These are phyloP conservation scores for Deilephila elpenor DNA, from an alignment of 2,888 invertebrate genomes.

Conservation along the genomic window DNA sequence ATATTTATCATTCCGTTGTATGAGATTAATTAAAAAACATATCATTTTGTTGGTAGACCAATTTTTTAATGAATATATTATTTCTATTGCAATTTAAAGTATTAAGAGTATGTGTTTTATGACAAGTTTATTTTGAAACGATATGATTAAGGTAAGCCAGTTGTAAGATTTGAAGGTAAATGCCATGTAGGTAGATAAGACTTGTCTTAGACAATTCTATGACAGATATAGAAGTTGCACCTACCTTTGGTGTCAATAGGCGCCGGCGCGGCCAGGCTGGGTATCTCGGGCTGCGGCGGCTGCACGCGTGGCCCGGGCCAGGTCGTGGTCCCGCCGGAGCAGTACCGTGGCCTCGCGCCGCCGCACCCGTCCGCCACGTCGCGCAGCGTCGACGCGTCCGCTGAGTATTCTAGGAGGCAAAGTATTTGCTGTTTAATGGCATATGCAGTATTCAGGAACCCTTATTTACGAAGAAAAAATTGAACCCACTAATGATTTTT, in stretches of 20 bases:
- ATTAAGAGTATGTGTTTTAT: too few relatives aligned
- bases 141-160: too few relatives aligned
- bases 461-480: too few relatives aligned
- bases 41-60: too few relatives aligned
- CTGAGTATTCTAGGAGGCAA: constrained; percentile 69
- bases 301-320: constrained; percentile 83
- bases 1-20: background rate
- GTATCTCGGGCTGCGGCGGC: constrained; percentile 77
- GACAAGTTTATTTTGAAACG: too few relatives aligned
- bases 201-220: background rate
- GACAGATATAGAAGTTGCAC: constrained; percentile 3
- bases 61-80: too few relatives aligned
- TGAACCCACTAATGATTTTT: too few relatives aligned
- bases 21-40: background rate
- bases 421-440: too few relatives aligned
- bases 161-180: too few relatives aligned
- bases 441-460: too few relatives aligned
- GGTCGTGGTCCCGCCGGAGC: constrained; percentile 81
- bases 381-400: constrained; percentile 77
- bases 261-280: constrained; percentile 69
- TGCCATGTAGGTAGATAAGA: too few relatives aligned
- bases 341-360: constrained; percentile 83
- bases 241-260: constrained; percentile 82
- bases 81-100: too few relatives aligned
- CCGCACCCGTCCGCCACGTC: constrained; percentile 83